Conservation (phyloP, 2,113 vertebrate genomes). For the Ciconia maguari region DNA sequence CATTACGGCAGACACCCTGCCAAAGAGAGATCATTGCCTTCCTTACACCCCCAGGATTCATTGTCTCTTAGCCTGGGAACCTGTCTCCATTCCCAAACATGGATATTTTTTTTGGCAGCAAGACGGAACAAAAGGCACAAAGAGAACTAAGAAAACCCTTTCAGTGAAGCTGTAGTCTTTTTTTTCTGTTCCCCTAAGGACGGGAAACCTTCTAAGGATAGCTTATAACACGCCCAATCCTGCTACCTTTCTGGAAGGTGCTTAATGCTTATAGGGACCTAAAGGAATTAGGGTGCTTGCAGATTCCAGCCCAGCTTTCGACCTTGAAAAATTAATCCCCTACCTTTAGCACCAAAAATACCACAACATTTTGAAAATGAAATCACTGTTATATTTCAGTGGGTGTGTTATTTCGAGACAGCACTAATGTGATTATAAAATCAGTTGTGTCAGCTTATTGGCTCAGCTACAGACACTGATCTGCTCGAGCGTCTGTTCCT, state of each 20-base stretch:
- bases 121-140: constrained; percentile 65
- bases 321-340: not conserved
- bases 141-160: constrained; percentile 62
- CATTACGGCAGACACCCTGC: not conserved
- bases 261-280: not conserved
- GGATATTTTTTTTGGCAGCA: constrained; percentile 71
- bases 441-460: constrained; percentile 64
- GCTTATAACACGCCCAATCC: not conserved
- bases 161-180: constrained; percentile 6
- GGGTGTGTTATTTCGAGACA: constrained; percentile 57
- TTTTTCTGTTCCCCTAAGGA: constrained; percentile 4
- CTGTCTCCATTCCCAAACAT: constrained; percentile 63
- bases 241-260: constrained; percentile 6
- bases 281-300: not conserved
- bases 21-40: constrained; percentile 45
- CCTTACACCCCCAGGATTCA: constrained; percentile 57
- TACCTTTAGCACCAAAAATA: constrained; percentile 39
- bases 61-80: constrained; percentile 70
- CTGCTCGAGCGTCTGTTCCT: constrained; percentile 44
- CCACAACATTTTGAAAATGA: constrained; percentile 39
- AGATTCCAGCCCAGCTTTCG: not conserved
- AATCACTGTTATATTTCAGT: constrained; percentile 45
- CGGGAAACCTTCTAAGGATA: not conserved
- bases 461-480: constrained; percentile 48
- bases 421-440: constrained; percentile 62